phyloP scores from a whole-genome alignment of 2,888 invertebrate species.

The Trilocha varians region DNA sequence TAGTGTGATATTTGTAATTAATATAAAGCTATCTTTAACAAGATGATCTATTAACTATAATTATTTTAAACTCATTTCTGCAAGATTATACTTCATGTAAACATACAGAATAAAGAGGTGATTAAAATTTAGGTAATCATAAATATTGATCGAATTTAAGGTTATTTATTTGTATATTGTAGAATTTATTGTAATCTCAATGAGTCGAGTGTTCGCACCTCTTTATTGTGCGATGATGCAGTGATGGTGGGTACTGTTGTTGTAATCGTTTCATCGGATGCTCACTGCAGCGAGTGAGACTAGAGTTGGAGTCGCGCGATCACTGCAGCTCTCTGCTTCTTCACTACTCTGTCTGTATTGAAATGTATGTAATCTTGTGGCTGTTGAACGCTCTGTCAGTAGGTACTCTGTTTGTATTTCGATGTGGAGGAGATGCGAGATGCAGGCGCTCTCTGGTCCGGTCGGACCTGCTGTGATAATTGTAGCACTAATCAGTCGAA shows the following conservation, averaged over 20 bases:
- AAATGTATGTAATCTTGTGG: slow-evolving; percentile 14
- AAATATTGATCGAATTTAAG: neutral
- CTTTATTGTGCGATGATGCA: slow-evolving; percentile 16
- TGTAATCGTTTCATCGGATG: slow-evolving; percentile 17
- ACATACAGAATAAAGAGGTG: slow-evolving; percentile 22
- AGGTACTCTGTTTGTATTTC: slow-evolving; percentile 12
- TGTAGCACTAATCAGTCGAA: slow-evolving; percentile 60
- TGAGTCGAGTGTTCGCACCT: slow-evolving; percentile 3
- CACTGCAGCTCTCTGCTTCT: slow-evolving; percentile 19
- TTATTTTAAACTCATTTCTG: slow-evolving; percentile 16
- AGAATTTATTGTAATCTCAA: slow-evolving; percentile 5
- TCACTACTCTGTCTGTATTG: slow-evolving; percentile 20
- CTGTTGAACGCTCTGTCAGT: neutral
- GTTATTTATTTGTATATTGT: neutral
- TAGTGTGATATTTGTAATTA: too few relatives aligned
- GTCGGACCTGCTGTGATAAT: slow-evolving; percentile 67
- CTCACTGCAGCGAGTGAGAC: slow-evolving; percentile 26
- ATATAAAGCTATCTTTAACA: too few relatives aligned
- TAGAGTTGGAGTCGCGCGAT: slow-evolving; percentile 18
- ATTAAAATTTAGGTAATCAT: neutral
- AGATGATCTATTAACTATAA: slow-evolving; percentile 36
- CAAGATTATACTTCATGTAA: slow-evolving; percentile 24
- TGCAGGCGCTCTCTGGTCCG: slow-evolving; percentile 38
- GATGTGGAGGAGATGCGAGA: slow-evolving; percentile 24
- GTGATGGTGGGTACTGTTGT: slow-evolving; percentile 14